Evolutionary conservation across 2,888 invertebrate species (phyloP), one percentile per base, ranked within the genome.

Genomic region (Microchrysa polita): DNA sequence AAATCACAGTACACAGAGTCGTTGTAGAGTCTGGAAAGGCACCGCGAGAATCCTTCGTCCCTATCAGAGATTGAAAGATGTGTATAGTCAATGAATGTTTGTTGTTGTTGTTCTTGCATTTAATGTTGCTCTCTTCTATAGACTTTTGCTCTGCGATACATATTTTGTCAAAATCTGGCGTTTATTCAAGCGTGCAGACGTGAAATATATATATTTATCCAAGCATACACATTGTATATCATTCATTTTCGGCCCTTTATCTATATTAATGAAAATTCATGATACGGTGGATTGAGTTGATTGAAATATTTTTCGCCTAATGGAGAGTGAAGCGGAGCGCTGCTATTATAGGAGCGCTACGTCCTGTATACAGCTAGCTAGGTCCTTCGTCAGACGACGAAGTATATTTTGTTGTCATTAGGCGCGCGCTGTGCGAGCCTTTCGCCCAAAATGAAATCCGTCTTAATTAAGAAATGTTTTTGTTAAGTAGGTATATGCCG

Each of bases 221-320:
- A n/a, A n/a, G n/a, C n/a, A 7, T 34, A 34, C 27, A 34, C 27
- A 34, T 34, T 34, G 27, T 65, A 34, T 48, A 65, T 48, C 48
- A 44, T 20, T 48, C 48, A 44, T 20, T 65, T 65, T 48, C 34
- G 44, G n/a, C 14, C 48, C 34, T 65, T 65, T 16, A 44, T 65
- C 65, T 65, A 48, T 20, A 63, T 22, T 65, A 65, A 65, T 65
- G 65, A 65, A 65, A 65, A 65, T 65, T 65, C 65, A 65, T 48
- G 48, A 65, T n/a, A 1, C 34, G 42, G 27, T 7, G 27, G 27
- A 34, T 34, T 34, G 27, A 34, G 27, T 34, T 34, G 61, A 42
- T 61, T 61, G 61, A 42, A 16, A 61, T n/a, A n/a, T 27, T 61
- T 61, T 34, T 34, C 27, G 2, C 2, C 7, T 34, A 34, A 34